Base-by-base conservation (phyloP, 2,113 vertebrate genomes). In the Protobothrops mucrosquamatus region DNA sequence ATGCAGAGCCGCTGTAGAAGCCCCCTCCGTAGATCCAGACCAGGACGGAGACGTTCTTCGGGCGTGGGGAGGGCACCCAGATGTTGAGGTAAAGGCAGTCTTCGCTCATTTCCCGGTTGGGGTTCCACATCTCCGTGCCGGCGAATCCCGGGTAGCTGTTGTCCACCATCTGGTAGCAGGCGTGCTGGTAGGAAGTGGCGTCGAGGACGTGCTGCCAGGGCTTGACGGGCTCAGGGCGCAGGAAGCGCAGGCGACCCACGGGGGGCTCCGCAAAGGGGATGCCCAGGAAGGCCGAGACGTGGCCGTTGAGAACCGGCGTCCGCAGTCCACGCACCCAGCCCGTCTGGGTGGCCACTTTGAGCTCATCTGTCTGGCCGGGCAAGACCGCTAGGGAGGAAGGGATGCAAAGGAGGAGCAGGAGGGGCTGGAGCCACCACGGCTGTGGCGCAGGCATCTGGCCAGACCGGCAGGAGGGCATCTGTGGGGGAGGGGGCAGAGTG, bases 1-100 rank as follows among this genome's bases (percentile, higher is more conserved):
- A 99, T 3, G 98, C 98, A 0, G 99, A 97, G 5, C 99, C 99
- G 5, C 98, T 99, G 97, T 98, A 99, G 97, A 99, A 99, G 94
- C 98, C 99, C 46, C 98, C 99, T 0, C 99, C 99, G 2, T 99
- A 99, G 97, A 99, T 98, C 99, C 99, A 99, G 18, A 99, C 98
- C 95, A 99, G 98, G 24, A 99, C 99, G 0, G 98, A 98, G 54
- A 98, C 96, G 29, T 98, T 97, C 5, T 93, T 93, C 0, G 98
- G 98, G 14, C 96, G 97, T 0, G 98, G 96, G 4, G 97, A 94
- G 4, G 99, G 98, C 9, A 98, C 98, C 99, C 99, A 99, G 15
- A 99, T 92, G 3, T 99, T 99, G 89, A 99, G 98, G 96, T 99
- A 99, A 51, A 99, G 97, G 92, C 99, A 99, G 95, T 99, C 98